Conservation (phyloP, 2,888 invertebrate species). For the Pristionchus maxplancki region DNA sequence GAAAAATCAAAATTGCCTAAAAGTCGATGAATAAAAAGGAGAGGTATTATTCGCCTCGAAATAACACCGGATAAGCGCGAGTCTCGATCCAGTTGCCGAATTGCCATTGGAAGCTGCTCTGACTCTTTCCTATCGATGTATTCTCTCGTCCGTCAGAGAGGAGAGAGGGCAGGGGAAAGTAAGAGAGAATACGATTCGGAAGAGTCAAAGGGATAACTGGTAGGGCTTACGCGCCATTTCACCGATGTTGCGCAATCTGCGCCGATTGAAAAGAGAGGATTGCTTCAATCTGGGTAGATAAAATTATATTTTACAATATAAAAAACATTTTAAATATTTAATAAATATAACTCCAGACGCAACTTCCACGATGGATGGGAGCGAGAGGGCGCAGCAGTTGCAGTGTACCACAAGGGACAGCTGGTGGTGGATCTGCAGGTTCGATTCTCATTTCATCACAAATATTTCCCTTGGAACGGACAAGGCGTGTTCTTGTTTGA, state of each 20-base stretch:
- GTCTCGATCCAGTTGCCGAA: background rate
- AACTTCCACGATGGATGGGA: constrained; percentile 78
- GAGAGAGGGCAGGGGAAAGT: too few relatives aligned
- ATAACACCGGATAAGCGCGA: background rate
- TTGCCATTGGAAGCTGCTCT: background rate
- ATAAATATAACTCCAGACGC: constrained; percentile 62
- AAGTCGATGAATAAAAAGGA: too few relatives aligned
- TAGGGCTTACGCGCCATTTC: background rate
- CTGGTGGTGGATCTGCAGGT: constrained; percentile 79
- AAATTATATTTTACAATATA: too few relatives aligned
- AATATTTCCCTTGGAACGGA: too few relatives aligned
- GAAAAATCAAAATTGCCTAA: background rate
- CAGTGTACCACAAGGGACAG: constrained; percentile 79
- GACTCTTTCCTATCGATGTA: too few relatives aligned
- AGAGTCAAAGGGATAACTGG: background rate
- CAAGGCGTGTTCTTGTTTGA: too few relatives aligned
- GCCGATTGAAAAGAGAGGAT: background rate
- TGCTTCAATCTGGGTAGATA: too few relatives aligned
- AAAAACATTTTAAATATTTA: background rate
- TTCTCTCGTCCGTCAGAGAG: too few relatives aligned
- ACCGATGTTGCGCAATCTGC: background rate
- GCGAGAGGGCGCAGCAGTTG: constrained; percentile 78
- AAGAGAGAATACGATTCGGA: background rate
- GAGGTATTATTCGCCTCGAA: background rate
- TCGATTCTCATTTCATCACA: background rate